Base-by-base conservation (phyloP, 1,140 invertebrate species). In the Caenorhabditis tropicalis region DNA sequence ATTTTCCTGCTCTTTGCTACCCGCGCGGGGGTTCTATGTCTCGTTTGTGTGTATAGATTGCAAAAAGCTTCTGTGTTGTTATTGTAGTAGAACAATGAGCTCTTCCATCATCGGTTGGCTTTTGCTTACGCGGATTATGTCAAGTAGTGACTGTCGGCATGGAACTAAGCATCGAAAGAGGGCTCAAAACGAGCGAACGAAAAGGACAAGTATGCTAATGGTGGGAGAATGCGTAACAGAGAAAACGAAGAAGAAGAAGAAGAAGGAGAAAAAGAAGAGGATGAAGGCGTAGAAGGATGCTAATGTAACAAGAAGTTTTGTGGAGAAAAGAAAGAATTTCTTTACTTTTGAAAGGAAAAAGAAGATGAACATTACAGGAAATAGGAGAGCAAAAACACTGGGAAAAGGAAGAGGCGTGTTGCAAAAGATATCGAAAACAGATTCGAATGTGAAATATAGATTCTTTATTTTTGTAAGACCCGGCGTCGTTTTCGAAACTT, bases 301-400 rank as follows among this genome's bases (percentile, higher is more conserved):
- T 74, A 74, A 74, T 43, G 65, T n/a, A 74, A 74, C 65, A 74
- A 74, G 65, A 74, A 74, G 65, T 74, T 74, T 39, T 74, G 65
- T 36, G 65, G n/a, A 31, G 43, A n/a, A 74, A 74, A 74, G 65
- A 43, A 39, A 74, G 65, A 74, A 46, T 74, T 74, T 74, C 65
- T 74, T 43, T 43, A 74, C 65, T 74, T 74, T 74, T 74, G 36
- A 74, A 74, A 74, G 53, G n/a, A 19, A n/a, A 24, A 56, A 56
- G 21, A 56, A 27, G 65, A 74, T 74, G 65, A 74, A 74, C 65
- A 74, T 74, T 36, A 36, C 65, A 43, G 36, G 65, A 74, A 74
- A 21, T 39, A 46, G 15, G 65, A 36, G 16, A 36, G 33, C 58
- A 65, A 19, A 65, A 10, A 15, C 5, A 36, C 15, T 3, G 0